phyloP scores from a whole-genome alignment of 2,888 invertebrate genomes.

The Branchinecta sandiegonensis region DNA sequence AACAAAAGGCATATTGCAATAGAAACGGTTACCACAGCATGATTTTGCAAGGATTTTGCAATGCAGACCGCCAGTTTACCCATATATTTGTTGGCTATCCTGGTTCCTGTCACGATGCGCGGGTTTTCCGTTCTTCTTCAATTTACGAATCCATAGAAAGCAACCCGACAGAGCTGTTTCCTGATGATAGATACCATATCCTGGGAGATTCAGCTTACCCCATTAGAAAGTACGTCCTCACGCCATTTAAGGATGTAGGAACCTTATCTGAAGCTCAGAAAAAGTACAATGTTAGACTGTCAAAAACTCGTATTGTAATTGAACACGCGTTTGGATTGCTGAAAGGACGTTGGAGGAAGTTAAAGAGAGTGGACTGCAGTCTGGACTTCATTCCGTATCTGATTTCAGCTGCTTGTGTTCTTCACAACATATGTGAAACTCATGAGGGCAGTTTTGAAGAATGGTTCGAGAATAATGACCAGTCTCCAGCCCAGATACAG shows the following conservation, averaged over 20 bases:
- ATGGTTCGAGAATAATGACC: too few relatives aligned
- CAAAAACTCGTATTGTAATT: neutral
- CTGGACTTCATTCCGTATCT: neutral
- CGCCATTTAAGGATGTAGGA: neutral
- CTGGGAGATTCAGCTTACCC: slow-evolving; percentile 6
- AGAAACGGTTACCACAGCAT: slow-evolving; percentile 5
- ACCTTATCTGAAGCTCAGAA: neutral
- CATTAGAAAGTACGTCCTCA: neutral
- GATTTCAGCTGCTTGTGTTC: slow-evolving; percentile 4
- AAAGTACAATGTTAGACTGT: neutral
- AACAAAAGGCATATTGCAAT: neutral
- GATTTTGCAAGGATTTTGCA: neutral
- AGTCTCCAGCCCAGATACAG: too few relatives aligned
- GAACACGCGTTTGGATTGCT: neutral
- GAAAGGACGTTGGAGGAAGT: neutral
- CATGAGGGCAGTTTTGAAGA: neutral
- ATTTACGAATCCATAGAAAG: neutral
- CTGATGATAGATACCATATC: slow-evolving; percentile 11
- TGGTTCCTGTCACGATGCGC: slow-evolving; percentile 2
- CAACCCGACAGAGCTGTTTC: neutral
- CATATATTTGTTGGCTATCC: slow-evolving; percentile 8
- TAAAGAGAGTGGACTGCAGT: neutral
- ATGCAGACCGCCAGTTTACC: neutral
- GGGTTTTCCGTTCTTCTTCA: slow-evolving; percentile 9
- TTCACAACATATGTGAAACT: slow-evolving; percentile 8